Evolutionary conservation across 2,113 vertebrate genomes (phyloP).

Genomic region (Fulica atra): DNA sequence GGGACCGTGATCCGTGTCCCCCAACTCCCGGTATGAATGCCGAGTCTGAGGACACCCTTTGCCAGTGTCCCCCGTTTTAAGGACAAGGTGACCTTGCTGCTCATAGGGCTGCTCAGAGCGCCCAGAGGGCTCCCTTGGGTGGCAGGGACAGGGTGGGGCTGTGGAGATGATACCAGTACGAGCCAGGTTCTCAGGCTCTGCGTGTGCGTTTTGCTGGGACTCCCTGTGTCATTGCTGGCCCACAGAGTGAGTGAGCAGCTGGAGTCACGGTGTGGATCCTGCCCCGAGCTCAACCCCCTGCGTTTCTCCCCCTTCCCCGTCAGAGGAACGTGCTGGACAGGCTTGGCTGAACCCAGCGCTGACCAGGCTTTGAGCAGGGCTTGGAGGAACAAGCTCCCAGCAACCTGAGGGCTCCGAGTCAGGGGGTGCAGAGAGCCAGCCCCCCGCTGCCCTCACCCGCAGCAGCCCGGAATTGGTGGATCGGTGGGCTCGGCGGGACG

Average conservation of each 20-base stretch:
- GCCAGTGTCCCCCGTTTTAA: accelerated
- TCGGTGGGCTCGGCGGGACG: neutral
- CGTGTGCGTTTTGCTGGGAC: neutral
- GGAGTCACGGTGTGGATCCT: accelerated
- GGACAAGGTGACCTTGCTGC: neutral
- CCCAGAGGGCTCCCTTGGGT: accelerated
- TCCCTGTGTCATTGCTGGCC: neutral
- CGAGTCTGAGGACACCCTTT: neutral
- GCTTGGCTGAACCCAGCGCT: neutral
- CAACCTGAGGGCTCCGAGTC: too few species aligned
- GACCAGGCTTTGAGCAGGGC: neutral
- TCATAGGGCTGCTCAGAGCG: accelerated
- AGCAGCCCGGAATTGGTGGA: neutral
- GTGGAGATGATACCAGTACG: neutral
- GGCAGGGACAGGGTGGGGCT: neutral
- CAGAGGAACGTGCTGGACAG: neutral
- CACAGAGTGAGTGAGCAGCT: accelerated
- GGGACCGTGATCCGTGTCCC: accelerated
- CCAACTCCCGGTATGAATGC: neutral
- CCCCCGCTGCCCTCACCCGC: accelerated
- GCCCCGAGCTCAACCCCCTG: neutral
- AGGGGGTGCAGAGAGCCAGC: neutral
- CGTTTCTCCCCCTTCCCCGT: neutral
- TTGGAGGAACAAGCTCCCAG: accelerated
- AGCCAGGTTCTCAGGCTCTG: neutral